phyloP scores from a whole-genome alignment of 2,113 vertebrate genomes.

The Gymnocephalus cernua region DNA sequence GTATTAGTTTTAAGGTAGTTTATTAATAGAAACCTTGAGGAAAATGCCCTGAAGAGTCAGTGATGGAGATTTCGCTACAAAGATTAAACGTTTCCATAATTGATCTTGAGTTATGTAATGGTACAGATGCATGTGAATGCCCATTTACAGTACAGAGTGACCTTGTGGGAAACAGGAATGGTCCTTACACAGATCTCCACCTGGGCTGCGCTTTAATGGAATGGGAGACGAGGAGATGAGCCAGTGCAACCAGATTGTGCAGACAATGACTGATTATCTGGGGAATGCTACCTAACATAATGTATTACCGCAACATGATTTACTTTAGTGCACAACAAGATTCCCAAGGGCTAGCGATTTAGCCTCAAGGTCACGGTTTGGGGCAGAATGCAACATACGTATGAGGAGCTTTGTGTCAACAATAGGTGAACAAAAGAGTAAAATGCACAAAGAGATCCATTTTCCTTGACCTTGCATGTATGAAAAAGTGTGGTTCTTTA shows the following conservation, averaged over 20 bases:
- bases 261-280: conserved; percentile 81
- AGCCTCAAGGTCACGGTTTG: conserved; percentile 75
- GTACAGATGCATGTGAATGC: conserved; percentile 49
- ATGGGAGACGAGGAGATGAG: conserved; percentile 72
- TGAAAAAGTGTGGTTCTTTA: not conserved
- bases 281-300: conserved; percentile 71
- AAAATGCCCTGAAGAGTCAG: not conserved
- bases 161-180: conserved; percentile 72
- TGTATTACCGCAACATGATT: conserved; percentile 81
- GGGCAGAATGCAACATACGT: not conserved
- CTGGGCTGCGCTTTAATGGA: conserved; percentile 57
- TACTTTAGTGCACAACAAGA: conserved; percentile 75
- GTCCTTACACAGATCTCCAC: conserved; percentile 57
- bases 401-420: conserved; percentile 6
- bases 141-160: conserved; percentile 57
- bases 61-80: not conserved
- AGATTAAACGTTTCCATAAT: conserved; percentile 50
- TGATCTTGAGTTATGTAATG: conserved; percentile 41
- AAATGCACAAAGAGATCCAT: conserved; percentile 55
- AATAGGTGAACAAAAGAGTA: conserved; percentile 25
- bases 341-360: conserved; percentile 66
- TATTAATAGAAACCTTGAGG: conserved; percentile 4
- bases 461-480: conserved; percentile 58
- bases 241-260: conserved; percentile 61
- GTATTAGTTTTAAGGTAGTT: not conserved